Base-by-base conservation (phyloP, 2,888 invertebrate species). In the Andrena bucephala region DNA sequence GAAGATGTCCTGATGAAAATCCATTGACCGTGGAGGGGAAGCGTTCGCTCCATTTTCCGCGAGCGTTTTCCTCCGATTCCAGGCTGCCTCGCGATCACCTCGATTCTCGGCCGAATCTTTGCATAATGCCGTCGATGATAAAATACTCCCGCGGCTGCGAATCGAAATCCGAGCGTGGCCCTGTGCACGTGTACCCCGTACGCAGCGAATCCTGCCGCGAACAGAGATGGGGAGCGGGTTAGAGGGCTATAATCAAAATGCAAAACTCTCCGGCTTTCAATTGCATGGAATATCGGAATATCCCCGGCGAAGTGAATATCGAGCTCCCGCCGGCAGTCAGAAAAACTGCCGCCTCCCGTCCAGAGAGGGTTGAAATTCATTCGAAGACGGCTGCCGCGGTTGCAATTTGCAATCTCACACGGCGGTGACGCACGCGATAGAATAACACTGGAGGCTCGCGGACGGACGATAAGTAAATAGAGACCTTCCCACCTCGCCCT, bases 221-320 rank as follows among this genome's bases (percentile, higher is more conserved):
- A 7, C 0, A 20, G 24, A 7, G 27, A n/a, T n/a, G 31, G 27
- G n/a, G 24, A 20, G 20, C 2, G 27, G 16, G 16, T 42, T 20
- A 20, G 63, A 29, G 7, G 42, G 66, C 63, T 27, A 60, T 73
- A 79, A 84, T 84, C 74, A 84, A 84, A 84, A 84, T 84, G 84
- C 84, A 84, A 84, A 84, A 84, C 74, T 74, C 70, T 33, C 52
- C 70, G 63, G 63, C 79, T 71, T 80, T 78, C 79, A 76, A 75
- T 79, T 84, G 75, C 84, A 84, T 84, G 76, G 84, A 79, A 84
- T 84, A 84, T 84, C 76, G 76, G 66, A 84, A 78, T 75, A 84
- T 74, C 70, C 42, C 71, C 69, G 62, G 78, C 33, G 67, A 78
- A 78, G 78, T 75, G 78, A 78, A 83, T 84, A 83, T 83, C 84